Base-by-base conservation (phyloP, 2,888 invertebrate species). In the Nasonia oneida region DNA sequence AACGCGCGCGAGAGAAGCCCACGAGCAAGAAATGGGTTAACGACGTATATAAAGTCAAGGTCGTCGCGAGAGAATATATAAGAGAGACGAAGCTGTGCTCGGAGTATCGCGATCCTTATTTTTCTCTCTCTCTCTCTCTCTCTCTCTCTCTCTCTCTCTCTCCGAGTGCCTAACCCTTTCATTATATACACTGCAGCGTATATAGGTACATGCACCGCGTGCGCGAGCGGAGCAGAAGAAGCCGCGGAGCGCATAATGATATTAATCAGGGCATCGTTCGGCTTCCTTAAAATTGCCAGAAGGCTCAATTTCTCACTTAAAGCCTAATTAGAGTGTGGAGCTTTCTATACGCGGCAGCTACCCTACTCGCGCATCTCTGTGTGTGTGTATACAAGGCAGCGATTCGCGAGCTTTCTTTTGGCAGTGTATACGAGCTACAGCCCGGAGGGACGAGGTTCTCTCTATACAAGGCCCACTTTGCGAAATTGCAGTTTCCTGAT, bases 221-320 rank as follows among this genome's bases (percentile, higher is more conserved):
- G 42, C 47, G 39, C 33, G 42, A 29, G 61, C 14, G 64, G 8
- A 29, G 67, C 67, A 33, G 33, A 23, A 29, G 67, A 23, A 67
- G 67, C 67, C 70, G 64, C 71, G 37, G 71, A 67, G 23, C 39
- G 87, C 90, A 90, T 93, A 93, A 93, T 93, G 92, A 93, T 93
- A 93, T 93, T 93, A 92, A 93, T 93, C 93, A 92, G 92, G 90
- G 91, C 90, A 91, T 91, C 90, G 90, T 92, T 92, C 92, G 91
- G 92, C 93, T 93, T 93, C 93, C 93, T 92, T 92, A 93, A 93
- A 93, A 93, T 93, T 93, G 93, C 93, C 92, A 91, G 91, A 92
- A 91, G 93, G 93, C 92, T 92, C 92, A 92, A 93, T 93, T 93
- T 93, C 93, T 92, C 93, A 93, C 92, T 93, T 93, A 92, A 92